Conservation (phyloP, 1,140 invertebrate species). For the Polypedilum vanderplanki region DNA sequence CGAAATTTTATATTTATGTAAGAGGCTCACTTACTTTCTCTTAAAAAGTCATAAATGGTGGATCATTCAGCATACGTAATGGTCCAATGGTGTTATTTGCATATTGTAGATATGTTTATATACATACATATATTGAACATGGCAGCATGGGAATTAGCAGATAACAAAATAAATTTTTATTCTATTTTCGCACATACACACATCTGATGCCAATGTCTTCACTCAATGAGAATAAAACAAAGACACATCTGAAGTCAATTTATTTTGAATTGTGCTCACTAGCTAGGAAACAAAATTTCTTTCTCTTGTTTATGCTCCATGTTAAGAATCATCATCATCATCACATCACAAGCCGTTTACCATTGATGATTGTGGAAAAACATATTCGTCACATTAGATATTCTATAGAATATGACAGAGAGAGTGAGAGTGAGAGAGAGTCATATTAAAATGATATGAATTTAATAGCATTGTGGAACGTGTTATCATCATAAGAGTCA, state of each 20-base stretch:
- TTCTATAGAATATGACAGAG: too few relatives aligned
- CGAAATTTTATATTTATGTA: neutral
- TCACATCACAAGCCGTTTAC: conserved; percentile 11
- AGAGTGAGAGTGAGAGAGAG: neutral
- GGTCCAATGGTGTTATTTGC: neutral
- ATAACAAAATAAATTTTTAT: too few relatives aligned
- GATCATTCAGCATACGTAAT: neutral
- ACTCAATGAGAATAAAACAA: neutral
- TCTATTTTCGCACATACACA: neutral
- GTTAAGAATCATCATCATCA: neutral
- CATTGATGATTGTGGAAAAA: neutral
- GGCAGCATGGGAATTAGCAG: neutral
- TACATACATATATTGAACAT: neutral
- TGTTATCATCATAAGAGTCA: conserved; percentile 15
- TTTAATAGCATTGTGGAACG: conserved; percentile 22
- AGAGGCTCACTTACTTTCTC: neutral
- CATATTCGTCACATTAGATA: neutral
- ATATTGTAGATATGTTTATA: neutral
- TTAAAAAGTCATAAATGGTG: neutral
- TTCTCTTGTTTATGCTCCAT: neutral
- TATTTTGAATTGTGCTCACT: neutral
- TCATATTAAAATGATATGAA: conserved; percentile 25
- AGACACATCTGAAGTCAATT: conserved; percentile 9
- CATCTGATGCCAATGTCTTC: neutral
- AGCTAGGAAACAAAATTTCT: neutral